Evolutionary conservation across 2,797 vertebrate genomes (phyloP).

Genomic region (Cossypha niveicapilla): DNA sequence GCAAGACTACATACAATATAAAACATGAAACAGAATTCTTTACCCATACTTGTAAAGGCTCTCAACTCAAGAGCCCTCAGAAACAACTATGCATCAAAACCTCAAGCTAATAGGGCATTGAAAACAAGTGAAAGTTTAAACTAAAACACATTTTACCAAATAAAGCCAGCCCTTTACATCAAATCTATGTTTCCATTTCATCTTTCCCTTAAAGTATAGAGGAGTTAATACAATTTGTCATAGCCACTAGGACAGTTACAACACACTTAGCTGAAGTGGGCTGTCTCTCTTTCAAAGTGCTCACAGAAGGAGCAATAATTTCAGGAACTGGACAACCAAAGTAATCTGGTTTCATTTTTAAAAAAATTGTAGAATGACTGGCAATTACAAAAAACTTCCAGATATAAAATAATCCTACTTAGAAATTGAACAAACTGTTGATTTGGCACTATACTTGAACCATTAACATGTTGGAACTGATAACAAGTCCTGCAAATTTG

Average conservation of each 20-base stretch:
- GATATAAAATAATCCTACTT: neutral
- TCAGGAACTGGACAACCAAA: neutral
- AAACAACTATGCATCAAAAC: neutral
- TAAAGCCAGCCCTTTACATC: neutral
- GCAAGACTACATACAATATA: neutral
- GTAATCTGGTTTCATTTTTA: neutral
- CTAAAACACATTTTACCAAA: neutral
- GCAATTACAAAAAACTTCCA: neutral
- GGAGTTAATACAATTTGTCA: neutral
- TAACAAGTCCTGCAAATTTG: neutral
- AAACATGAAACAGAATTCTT: neutral
- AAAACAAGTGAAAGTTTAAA: neutral
- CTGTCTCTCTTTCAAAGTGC: neutral
- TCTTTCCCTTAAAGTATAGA: neutral
- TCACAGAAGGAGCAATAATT: neutral
- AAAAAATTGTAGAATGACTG: rapidly evolving
- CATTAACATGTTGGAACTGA: neutral
- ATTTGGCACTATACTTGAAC: neutral
- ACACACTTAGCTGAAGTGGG: neutral
- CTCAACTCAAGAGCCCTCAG: neutral
- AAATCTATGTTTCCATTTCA: neutral
- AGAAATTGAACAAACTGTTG: neutral
- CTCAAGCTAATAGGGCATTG: neutral
- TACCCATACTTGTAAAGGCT: neutral
- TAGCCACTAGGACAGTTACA: neutral